A percentile compares a stretch with the other conserved stretches of the same genome.
Conservation (phyloP, 2,888 invertebrate species). For the Caenorhabditis auriculariae region DNA sequence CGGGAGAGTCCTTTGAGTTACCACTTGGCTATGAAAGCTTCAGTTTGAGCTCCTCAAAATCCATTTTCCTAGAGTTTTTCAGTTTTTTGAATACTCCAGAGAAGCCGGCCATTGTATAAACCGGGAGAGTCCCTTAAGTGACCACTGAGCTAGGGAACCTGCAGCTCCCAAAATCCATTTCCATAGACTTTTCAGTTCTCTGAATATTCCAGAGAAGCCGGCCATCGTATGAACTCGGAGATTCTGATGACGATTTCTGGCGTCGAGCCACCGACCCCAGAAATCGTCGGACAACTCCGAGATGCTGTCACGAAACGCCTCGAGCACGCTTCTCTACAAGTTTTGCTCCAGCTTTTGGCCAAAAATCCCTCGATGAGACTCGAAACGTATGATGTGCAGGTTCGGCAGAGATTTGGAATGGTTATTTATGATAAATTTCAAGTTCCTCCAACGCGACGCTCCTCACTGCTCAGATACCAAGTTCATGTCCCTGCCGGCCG, state of each 20-base stretch:
- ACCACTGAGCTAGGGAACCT: neutral
- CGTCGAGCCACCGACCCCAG: constrained; percentile 3
- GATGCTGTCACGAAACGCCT: constrained; percentile 22
- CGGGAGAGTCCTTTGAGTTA: too few species aligned
- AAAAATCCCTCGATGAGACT: constrained; percentile 47
- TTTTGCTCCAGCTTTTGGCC: constrained; percentile 25
- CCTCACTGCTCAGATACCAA: constrained; percentile 27
- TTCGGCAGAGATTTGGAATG: neutral
- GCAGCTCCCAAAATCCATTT: too few species aligned
- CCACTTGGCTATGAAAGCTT: too few species aligned
- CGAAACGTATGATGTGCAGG: constrained; percentile 34
- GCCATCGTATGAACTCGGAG: constrained; percentile 6
- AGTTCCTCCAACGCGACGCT: constrained; percentile 52
- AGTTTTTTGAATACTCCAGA: too few species aligned
- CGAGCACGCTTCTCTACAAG: constrained; percentile 20
- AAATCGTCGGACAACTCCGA: constrained; percentile 15
- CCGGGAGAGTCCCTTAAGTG: neutral
- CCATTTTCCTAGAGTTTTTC: too few species aligned
- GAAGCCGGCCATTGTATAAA: too few species aligned
- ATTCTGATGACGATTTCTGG: constrained; percentile 15
- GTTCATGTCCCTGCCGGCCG: constrained; percentile 46
- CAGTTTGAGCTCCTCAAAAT: too few species aligned
- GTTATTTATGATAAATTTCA: constrained; percentile 49
- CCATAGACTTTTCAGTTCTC: too few species aligned
- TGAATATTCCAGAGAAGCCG: constrained; percentile 6